Evolutionary conservation across 2,113 vertebrate genomes (phyloP), one percentile per base, ranked within the genome.

Genomic region (Coregonus clupeaformis): DNA sequence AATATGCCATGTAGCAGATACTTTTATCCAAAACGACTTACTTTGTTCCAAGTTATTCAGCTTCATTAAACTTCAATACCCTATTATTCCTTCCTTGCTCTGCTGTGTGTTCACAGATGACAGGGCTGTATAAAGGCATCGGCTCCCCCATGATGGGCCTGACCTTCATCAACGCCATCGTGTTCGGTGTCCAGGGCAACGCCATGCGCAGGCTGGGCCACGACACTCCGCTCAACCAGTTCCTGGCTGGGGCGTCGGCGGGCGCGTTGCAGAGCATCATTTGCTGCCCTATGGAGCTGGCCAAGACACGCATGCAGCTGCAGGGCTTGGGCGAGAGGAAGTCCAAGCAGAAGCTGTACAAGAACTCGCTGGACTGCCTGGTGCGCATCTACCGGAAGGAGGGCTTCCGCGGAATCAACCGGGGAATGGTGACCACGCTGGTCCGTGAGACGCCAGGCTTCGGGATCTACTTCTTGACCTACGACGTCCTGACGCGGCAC

Each of bases 101-200:
- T 6, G 6, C 32, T 42, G 36, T 30, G 22, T 27, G 25, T 47
- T 52, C 49, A 3, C 84, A 99, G 98, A 77, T 93, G 68, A 84
- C 94, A 77, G 98, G 98, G 65, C 94, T 99, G 68, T 99, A 98
- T 86, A 98, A 97, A 92, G 98, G 98, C 68, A 95, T 99, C 52
- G 97, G 98, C 49, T 98, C 98, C 1, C 98, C 98, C 9, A 98
- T 99, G 95, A 97, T 99, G 96, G 98, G 98, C 76, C 94, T 99
- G 12, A 97, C 97, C 0, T 98, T 99, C 92, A 99, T 99, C 92
- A 99, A 98, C 0, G 97, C 98, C 0, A 95, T 99, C 32, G 96
- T 99, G 73, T 99, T 99, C 0, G 98, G 98, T 0, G 96, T 98
- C 4, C 98, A 99, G 85, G 97, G 97, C 12, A 96, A 99, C 85